Evolutionary conservation across 2,113 vertebrate species (phyloP).

Genomic region (Syrmaticus mikado): DNA sequence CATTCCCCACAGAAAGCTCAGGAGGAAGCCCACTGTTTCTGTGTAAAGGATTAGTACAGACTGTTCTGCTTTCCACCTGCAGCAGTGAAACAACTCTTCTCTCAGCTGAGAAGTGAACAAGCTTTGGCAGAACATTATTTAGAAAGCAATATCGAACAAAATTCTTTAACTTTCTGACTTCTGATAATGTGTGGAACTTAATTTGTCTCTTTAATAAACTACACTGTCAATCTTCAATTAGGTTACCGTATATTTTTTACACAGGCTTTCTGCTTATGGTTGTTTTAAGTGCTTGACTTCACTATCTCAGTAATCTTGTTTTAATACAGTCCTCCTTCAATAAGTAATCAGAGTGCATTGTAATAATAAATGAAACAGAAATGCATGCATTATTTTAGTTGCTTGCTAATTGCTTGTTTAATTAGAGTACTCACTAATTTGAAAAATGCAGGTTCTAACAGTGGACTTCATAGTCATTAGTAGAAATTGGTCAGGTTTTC

Average conservation of each 20-base stretch:
- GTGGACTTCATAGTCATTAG: conserved; percentile 8
- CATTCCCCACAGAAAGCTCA: neutral
- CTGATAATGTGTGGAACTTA: neutral
- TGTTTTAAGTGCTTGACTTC: conserved; percentile 1
- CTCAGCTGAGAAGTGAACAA: neutral
- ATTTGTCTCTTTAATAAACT: neutral
- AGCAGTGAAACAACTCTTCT: neutral
- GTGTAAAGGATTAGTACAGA: neutral
- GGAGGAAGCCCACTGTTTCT: neutral
- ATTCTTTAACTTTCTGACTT: neutral
- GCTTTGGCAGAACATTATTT: neutral
- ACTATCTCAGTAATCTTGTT: neutral
- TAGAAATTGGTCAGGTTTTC: conserved; percentile 49
- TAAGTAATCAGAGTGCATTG: neutral
- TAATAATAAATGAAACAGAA: neutral
- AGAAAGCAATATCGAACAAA: neutral
- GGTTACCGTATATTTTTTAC: neutral
- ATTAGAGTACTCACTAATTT: conserved; percentile 11
- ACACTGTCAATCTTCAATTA: neutral
- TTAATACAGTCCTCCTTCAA: neutral
- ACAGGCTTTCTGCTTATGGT: neutral
- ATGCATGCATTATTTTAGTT: neutral
- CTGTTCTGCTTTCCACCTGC: neutral
- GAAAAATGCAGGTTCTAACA: conserved; percentile 18
- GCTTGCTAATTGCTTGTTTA: neutral